Percentiles rank a stretch among this genome's conserved stretches.
Evolutionary conservation across 53 echinoderm and acorn worm genomes (phyloP).

Genomic region (Echinometra lucunter): DNA sequence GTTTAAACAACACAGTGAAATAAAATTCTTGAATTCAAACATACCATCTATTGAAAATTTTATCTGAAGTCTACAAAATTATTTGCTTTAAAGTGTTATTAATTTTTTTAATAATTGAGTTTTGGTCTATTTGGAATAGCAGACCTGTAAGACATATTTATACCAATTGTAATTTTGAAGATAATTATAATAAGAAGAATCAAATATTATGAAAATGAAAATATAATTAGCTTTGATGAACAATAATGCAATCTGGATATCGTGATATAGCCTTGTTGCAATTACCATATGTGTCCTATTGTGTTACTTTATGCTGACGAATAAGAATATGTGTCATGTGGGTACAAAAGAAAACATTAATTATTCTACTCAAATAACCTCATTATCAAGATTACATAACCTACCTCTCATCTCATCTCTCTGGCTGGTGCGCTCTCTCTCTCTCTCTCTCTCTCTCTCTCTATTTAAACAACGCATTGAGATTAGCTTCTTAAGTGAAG

Average conservation of each 20-base stretch:
- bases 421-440: neutral
- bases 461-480: neutral
- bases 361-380: neutral
- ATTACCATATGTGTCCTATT: neutral
- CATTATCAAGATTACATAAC: conserved; percentile 46
- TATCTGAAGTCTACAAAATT: no score
- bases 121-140: no score
- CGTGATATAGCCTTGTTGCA: neutral
- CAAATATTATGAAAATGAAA: no score
- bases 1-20: no score
- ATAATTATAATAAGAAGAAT: no score
- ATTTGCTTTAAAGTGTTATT: no score
- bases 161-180: no score
- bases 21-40: no score
- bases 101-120: no score
- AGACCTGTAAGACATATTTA: no score
- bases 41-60: no score
- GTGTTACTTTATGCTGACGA: neutral
- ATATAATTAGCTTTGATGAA: neutral
- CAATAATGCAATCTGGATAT: neutral
- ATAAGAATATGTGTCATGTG: neutral
- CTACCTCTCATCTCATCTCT: neutral
- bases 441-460: neutral
- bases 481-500: neutral
- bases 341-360: neutral